A percentile compares a stretch with the other conserved stretches of the same genome.
Evolutionary conservation across 2,888 invertebrate genomes (phyloP).

Genomic region (Autographa gamma): DNA sequence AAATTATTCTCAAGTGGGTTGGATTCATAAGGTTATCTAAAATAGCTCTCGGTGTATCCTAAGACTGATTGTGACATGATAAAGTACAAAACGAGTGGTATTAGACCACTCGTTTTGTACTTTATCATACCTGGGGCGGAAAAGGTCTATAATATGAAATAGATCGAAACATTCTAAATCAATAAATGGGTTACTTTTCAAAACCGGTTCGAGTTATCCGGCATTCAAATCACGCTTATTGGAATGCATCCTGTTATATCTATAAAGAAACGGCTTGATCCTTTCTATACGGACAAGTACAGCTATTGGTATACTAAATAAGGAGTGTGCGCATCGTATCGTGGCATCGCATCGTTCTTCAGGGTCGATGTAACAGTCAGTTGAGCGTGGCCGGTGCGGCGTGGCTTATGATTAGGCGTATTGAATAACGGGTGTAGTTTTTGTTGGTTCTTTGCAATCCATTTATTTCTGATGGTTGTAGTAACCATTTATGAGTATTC

Average conservation of each 20-base stretch:
- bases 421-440: slow-evolving; percentile 41
- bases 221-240: slow-evolving; percentile 65
- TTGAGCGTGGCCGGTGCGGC: slow-evolving; percentile 63
- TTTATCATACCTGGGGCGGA: background rate
- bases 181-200: slow-evolving; percentile 31
- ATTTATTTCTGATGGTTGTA: background rate
- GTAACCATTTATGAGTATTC: background rate
- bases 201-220: slow-evolving; percentile 53
- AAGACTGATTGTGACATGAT: background rate
- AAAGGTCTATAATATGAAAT: background rate
- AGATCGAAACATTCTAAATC: slow-evolving; percentile 19
- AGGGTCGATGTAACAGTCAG: slow-evolving; percentile 74
- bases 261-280: slow-evolving; percentile 59
- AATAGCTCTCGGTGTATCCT: background rate
- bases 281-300: slow-evolving; percentile 66
- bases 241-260: slow-evolving; percentile 68
- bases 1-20: slow-evolving; percentile 51
- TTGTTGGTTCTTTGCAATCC: slow-evolving; percentile 21
- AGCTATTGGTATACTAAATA: slow-evolving; percentile 71
- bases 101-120: too few species aligned
- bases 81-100: too few species aligned
- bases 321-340: slow-evolving; percentile 68
- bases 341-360: slow-evolving; percentile 63
- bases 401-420: slow-evolving; percentile 48
- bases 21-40: slow-evolving; percentile 35